Conservation (phyloP, 92 coral and sea anemone species). For the Parazoanthus atlanticus region DNA sequence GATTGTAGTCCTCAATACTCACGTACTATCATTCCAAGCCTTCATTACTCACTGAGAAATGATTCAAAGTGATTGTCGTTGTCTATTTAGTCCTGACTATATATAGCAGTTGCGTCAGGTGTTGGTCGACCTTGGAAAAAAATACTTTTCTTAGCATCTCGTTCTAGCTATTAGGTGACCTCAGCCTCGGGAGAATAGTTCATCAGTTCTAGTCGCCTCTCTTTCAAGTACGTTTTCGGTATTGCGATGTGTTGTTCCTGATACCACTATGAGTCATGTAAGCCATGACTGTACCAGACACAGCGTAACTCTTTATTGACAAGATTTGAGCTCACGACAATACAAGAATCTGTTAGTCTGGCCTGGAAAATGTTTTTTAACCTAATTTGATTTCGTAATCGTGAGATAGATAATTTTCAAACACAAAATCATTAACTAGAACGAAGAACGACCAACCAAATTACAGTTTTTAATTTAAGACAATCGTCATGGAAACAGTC, state of each 20-base stretch:
- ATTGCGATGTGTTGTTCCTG: neutral
- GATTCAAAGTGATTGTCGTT: neutral
- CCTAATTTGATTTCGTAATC: no score
- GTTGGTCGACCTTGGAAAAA: neutral
- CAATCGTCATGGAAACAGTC: no score
- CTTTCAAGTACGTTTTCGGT: neutral
- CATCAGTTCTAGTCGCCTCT: neutral
- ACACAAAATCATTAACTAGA: no score
- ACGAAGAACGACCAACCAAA: no score
- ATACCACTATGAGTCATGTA: neutral
- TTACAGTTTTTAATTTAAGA: no score
- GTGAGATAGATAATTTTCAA: no score
- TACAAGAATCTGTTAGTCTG: no score
- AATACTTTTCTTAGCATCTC: no score
- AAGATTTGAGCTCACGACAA: no score
- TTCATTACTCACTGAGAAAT: neutral
- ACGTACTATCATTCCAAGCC: slow-evolving; percentile 7
- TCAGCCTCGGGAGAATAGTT: neutral
- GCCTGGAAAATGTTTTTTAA: no score
- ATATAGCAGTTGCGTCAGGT: neutral
- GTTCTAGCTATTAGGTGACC: neutral
- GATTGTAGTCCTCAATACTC: neutral
- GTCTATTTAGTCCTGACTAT: neutral
- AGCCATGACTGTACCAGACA: neutral
- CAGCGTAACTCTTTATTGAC: neutral